Conservation (phyloP, 2,888 invertebrate genomes). For the Meghimatium bilineatum region DNA sequence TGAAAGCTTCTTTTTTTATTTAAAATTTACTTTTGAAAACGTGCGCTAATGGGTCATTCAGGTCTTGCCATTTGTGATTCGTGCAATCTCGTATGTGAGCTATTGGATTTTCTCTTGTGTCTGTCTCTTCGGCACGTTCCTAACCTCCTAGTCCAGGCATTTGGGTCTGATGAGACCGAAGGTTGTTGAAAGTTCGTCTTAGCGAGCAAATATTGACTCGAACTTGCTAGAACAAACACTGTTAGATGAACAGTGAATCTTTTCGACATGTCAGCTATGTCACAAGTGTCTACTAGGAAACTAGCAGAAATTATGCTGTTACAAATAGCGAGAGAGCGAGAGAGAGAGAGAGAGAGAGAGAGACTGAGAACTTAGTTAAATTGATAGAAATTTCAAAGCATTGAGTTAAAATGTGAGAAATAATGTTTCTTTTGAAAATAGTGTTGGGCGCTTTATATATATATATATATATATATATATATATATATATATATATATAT, state of each 20-base stretch:
- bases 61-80: background rate
- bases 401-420: no score
- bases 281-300: background rate
- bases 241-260: slow-evolving; percentile 13
- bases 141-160: background rate
- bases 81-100: background rate
- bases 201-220: slow-evolving; percentile 33
- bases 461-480: no score
- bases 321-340: background rate
- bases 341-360: background rate
- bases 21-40: background rate
- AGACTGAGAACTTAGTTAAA: background rate
- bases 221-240: slow-evolving; percentile 6
- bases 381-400: no score
- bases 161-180: background rate
- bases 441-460: no score
- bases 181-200: slow-evolving; percentile 16
- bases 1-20: background rate
- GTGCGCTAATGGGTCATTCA: background rate
- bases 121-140: background rate
- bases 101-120: background rate
- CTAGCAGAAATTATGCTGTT: background rate
- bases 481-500: no score
- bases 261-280: slow-evolving; percentile 18
- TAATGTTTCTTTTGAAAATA: no score